Conservation (phyloP, 1,140 invertebrate species). For the Trachelipus rathkii region DNA sequence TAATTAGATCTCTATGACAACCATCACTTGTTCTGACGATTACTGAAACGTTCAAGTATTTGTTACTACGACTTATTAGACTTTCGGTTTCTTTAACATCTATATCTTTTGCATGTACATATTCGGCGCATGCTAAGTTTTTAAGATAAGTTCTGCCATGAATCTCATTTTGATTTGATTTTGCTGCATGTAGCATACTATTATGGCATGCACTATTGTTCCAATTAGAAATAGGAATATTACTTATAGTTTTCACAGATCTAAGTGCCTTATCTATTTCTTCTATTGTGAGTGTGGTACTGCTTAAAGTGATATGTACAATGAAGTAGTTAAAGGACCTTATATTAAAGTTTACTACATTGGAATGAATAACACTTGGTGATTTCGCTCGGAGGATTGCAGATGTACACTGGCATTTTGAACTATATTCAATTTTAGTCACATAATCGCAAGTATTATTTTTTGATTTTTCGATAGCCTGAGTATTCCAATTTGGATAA, state of each 20-base stretch:
- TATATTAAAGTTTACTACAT: neutral
- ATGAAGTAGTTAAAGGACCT: too few species aligned
- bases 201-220: too few species aligned
- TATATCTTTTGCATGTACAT: neutral
- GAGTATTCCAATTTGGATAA: too few species aligned
- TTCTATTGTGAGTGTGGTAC: too few species aligned
- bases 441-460: neutral
- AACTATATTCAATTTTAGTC: neutral
- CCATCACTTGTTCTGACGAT: neutral
- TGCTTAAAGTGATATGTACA: too few species aligned
- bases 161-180: neutral
- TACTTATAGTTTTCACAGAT: too few species aligned
- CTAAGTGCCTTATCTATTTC: too few species aligned
- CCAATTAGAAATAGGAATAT: too few species aligned
- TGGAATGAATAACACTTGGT: neutral
- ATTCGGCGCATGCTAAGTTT: neutral
- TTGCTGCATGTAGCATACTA: too few species aligned
- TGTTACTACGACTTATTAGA: too few species aligned
- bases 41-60: too few species aligned
- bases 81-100: neutral
- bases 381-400: neutral
- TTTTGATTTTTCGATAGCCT: too few species aligned
- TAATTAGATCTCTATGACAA: neutral
- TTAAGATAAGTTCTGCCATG: neutral
- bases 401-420: neutral